These are phyloP conservation scores for Casuarius casuarius DNA, from an alignment of 2,113 vertebrate genomes.

Conservation along the genomic window DNA sequence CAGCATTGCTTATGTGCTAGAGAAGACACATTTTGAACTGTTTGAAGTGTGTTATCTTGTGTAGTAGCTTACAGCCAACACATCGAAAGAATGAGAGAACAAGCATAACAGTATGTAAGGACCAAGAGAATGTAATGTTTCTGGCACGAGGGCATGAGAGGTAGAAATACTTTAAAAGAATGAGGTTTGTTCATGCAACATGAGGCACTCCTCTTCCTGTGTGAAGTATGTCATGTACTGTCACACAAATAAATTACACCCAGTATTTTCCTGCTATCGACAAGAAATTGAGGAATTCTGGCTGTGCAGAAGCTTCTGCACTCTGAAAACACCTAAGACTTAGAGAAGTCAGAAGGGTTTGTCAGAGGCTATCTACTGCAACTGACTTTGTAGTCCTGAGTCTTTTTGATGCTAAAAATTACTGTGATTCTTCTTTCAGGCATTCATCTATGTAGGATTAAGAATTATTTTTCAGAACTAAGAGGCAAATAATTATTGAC, in stretches of 20 bases:
- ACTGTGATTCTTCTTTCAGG: background rate
- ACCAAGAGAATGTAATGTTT: background rate
- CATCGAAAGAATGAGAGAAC: background rate
- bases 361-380: background rate
- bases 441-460: background rate
- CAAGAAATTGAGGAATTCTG: background rate
- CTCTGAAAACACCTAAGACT: background rate
- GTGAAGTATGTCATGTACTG: background rate
- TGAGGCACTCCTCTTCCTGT: background rate
- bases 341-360: background rate
- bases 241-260: background rate
- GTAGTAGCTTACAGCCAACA: background rate
- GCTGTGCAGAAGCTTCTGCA: background rate
- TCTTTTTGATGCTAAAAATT: background rate
- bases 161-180: background rate
- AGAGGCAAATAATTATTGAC: background rate
- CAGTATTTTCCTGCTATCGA: too few species aligned
- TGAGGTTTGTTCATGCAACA: background rate
- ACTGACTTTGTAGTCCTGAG: background rate
- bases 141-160: background rate
- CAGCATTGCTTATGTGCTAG: background rate
- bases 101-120: background rate
- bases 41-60: background rate
- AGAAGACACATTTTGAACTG: background rate
- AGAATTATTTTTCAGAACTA: background rate